These are phyloP conservation scores for Cinclus mexicanus DNA, from an alignment of 2,113 vertebrate genomes.

Conservation along the genomic window DNA sequence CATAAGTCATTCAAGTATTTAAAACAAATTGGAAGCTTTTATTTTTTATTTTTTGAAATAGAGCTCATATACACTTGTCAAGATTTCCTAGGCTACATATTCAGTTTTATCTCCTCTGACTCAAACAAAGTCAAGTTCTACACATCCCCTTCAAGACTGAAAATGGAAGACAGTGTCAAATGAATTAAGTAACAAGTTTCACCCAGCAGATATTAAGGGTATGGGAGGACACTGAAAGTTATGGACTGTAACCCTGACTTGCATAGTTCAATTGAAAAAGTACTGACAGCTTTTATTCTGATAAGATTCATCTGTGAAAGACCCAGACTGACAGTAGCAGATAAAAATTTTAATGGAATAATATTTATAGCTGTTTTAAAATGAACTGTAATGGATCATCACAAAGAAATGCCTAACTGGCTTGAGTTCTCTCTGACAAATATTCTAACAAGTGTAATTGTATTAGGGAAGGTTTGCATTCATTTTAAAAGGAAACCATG, in stretches of 20 bases:
- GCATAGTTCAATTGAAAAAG: background rate
- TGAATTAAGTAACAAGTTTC: conserved; percentile 1
- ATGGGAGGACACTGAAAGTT: background rate
- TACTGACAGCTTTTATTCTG: background rate
- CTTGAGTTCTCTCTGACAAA: conserved; percentile 1
- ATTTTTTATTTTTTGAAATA: background rate
- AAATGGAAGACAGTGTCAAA: background rate
- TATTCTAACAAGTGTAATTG: background rate
- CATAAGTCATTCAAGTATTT: background rate
- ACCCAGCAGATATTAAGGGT: background rate
- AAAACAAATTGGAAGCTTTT: background rate
- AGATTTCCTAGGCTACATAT: background rate
- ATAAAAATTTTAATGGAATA: background rate
- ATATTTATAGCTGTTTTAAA: conserved; percentile 18
- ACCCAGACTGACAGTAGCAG: background rate
- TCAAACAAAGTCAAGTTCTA: background rate
- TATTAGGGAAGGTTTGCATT: conserved; percentile 8
- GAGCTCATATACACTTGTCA: background rate
- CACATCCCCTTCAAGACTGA: background rate
- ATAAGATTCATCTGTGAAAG: conserved; percentile 5
- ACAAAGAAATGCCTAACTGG: conserved; percentile 25
- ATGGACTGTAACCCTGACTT: background rate
- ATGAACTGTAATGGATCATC: background rate
- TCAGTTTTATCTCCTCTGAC: background rate
- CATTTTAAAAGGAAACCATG: conserved; percentile 5